Evolutionary conservation across 2,797 vertebrate species (phyloP).

Genomic region (Sebastes kiyomatsui): DNA sequence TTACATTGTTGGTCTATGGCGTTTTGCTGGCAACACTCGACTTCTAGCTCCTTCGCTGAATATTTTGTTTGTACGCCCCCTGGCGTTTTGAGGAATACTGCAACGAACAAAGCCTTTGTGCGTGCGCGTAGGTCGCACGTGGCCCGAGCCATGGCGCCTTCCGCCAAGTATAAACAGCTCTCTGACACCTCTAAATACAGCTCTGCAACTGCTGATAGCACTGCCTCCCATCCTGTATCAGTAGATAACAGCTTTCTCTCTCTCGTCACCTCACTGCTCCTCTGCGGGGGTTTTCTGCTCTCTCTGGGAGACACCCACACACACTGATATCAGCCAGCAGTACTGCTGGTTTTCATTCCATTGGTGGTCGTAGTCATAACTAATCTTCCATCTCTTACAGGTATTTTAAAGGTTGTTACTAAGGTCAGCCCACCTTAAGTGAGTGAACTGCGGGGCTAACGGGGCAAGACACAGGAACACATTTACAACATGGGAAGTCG

Average conservation of each 20-base stretch:
- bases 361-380: background rate
- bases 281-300: background rate
- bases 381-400: too few species aligned
- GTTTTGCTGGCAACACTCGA: too few species aligned
- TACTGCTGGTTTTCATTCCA: background rate
- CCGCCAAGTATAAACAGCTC: background rate
- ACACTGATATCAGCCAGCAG: conserved; percentile 2
- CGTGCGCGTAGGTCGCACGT: fast-evolving
- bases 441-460: too few species aligned
- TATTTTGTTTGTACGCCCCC: too few species aligned
- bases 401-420: too few species aligned
- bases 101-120: too few species aligned
- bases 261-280: conserved; percentile 27
- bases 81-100: too few species aligned
- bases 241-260: conserved; percentile 67
- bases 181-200: background rate
- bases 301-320: conserved; percentile 20
- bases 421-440: too few species aligned
- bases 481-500: too few species aligned
- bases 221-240: conserved; percentile 23
- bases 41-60: too few species aligned
- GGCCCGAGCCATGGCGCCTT: background rate
- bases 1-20: too few species aligned
- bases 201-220: conserved; percentile 61
- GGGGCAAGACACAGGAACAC: too few species aligned